Base-by-base conservation (phyloP, 2,888 invertebrate genomes). In the Lithosia quadra region DNA sequence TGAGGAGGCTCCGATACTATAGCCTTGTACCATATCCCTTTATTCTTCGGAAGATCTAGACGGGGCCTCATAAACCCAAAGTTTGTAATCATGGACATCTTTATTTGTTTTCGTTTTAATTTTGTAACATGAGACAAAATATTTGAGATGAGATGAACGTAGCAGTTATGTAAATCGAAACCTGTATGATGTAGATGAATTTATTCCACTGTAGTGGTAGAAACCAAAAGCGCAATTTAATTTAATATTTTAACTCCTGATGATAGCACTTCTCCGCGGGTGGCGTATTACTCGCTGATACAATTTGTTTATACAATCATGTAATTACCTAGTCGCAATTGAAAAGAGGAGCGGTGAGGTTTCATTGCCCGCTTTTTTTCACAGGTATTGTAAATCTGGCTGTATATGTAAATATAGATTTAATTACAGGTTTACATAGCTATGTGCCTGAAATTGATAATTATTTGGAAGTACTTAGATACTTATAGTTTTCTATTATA, bases 81-180 rank as follows among this genome's bases (percentile, higher is more conserved):
- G 34, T 10, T 10, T 34, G 9, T 43, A 8, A 0, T 49, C 18
- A 8, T n/a, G n/a, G 49, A 49, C 8, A n/a, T 0, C n/a, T 49
- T 49, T 49, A 49, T 2, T 9, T 9, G 8, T 9, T 49, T 4
- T 18, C 7, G 1, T n/a, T 8, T 43, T 18, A 49, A 49, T 49
- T 49, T n/a, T n/a, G 49, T 49, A n/a, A 49, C 8, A 49, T n/a
- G 49, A 49, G n/a, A 7, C 49, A n/a, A 28, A 28, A 1, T n/a
- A n/a, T 18, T 49, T 8, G 49, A 49, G n/a, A n/a, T n/a, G 49
- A 49, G 49, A 49, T n/a, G 49, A 49, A 49, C 49, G 18, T 7
- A 49, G 18, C 18, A 49, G 49, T 49, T 49, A 49, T n/a, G 49
- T 49, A 49, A 49, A 49, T 49, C n/a, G 49, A n/a, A 49, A 49